Base-by-base conservation (phyloP, 2,113 vertebrate species). In the Sapajus apella region DNA sequence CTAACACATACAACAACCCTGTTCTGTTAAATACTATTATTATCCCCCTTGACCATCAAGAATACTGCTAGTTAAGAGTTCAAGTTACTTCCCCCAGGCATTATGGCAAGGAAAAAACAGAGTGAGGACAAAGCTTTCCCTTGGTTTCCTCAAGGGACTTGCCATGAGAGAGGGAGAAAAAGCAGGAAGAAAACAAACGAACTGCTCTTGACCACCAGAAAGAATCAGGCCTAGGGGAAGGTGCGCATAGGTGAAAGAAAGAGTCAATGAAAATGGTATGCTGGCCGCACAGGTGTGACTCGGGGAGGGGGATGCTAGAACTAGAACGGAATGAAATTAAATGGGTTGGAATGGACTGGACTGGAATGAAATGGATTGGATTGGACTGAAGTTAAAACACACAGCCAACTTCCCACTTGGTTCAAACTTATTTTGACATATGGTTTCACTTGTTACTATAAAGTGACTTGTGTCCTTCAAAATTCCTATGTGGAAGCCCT, bases 351-450 rank as follows among this genome's bases (percentile, higher is more conserved):
- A 14, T 11, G n/a, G n/a, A 76, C 10, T 25, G 9, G 64, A 43
- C 14, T 18, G 37, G 23, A 35, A 14, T 14, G 4, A 17, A 12
- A 1, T 50, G 40, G 50, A 8, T 13, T 37, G 27, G 11, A 25
- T 1, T 47, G 55, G 27, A 52, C 6, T 20, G 10, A 9, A 72
- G 58, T 30, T 18, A 73, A 96, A 68, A 90, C n/a, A 68, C 1
- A 6, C 9, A 23, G 8, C 25, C 30, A 20, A 0, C 32, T 47
- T 61, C n/a, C 2, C 23, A 27, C 10, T 30, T 17, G 2, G 14
- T 8, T 16, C 2, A 37, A 16, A 27, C 10, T 45, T 79, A 47
- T 56, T 81, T 32, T 35, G 40, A 40, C 58, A 27, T n/a, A 35
- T 8, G 14, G 20, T 18, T 64, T 87, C 37, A 27, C 25, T 88